These are phyloP conservation scores for Ammodytes marinus DNA, from an alignment of 2,113 vertebrate genomes.

Conservation along the genomic window DNA sequence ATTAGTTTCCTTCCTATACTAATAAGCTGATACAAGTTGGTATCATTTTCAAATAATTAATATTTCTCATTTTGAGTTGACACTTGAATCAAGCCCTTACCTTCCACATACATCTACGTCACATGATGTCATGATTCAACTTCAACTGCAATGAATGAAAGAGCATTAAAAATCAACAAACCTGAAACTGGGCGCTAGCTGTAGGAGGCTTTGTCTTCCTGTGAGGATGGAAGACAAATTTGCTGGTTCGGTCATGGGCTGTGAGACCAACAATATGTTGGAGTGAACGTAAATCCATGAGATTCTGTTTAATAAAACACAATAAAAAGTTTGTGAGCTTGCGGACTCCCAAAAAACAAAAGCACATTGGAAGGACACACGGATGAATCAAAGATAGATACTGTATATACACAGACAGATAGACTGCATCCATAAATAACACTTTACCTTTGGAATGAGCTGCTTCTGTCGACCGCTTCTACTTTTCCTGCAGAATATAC, in stretches of 20 bases:
- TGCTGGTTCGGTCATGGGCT: conserved; percentile 89
- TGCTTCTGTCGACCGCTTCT: conserved; percentile 91
- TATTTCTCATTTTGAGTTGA: neutral
- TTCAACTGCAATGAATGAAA: neutral
- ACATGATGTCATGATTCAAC: neutral
- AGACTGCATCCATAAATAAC: neutral
- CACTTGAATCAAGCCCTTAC: neutral
- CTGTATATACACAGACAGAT: neutral
- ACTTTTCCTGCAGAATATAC: conserved; percentile 87
- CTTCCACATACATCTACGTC: neutral
- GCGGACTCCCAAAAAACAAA: neutral
- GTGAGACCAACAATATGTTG: conserved; percentile 91
- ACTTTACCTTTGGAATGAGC: conserved; percentile 94
- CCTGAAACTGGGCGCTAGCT: conserved; percentile 94
- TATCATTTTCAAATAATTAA: neutral
- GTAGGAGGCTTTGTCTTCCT: conserved; percentile 90
- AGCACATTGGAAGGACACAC: neutral
- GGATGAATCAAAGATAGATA: neutral
- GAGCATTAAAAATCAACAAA: conserved; percentile 61
- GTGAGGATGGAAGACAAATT: conserved; percentile 89
- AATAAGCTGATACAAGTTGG: neutral
- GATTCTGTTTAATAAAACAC: conserved; percentile 84
- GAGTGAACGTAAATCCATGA: conserved; percentile 91
- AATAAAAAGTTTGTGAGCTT: neutral
- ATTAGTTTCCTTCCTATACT: too few species aligned